phyloP scores from a whole-genome alignment of 2,797 vertebrate species.

The Hippopotamyrus pictus region DNA sequence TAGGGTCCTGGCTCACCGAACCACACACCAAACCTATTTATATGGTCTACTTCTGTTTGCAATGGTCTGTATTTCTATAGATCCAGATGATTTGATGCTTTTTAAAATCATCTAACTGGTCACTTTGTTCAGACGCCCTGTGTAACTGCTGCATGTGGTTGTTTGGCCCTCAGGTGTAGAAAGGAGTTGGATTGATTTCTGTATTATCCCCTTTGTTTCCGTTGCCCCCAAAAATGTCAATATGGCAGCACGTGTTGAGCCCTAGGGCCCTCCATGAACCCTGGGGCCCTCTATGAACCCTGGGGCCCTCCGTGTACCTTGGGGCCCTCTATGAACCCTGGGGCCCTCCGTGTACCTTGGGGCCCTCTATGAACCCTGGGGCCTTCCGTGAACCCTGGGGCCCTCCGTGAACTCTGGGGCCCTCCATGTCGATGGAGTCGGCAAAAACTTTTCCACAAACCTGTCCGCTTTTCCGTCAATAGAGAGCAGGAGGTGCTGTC shows the following conservation, averaged over 20 bases:
- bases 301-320: no score
- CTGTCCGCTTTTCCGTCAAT: neutral
- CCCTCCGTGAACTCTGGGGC: no score
- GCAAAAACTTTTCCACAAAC: neutral
- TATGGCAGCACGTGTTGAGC: neutral
- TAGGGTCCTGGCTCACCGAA: neutral
- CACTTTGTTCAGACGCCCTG: neutral
- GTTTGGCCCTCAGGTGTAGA: neutral
- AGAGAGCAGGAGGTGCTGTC: neutral
- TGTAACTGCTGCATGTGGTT: neutral
- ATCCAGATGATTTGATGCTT: neutral
- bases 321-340: no score
- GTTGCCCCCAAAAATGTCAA: neutral
- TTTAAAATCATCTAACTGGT: neutral
- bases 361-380: no score
- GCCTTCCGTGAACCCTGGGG: no score
- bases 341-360: no score
- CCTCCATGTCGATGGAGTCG: neutral
- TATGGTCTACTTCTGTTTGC: neutral
- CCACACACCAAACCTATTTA: neutral
- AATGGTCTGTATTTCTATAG: neutral
- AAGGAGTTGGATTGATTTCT: neutral
- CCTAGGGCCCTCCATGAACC: neutral
- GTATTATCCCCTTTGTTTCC: neutral
- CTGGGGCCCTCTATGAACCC: no score